These are phyloP conservation scores for Virgularia gustaviana DNA, from an alignment of 92 coral and sea anemone genomes.

Conservation along the genomic window DNA sequence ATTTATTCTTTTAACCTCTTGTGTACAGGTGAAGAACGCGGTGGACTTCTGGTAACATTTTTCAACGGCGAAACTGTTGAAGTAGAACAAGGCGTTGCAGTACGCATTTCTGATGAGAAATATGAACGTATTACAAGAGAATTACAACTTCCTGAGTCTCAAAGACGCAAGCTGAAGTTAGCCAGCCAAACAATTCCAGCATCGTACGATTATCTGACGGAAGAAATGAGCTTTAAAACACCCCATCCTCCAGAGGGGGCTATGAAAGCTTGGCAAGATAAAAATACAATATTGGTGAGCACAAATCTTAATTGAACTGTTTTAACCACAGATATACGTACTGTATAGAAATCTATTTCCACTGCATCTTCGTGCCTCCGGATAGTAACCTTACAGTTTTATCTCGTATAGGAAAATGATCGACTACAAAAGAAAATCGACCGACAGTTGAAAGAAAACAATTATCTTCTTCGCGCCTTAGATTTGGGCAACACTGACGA, in stretches of 20 bases:
- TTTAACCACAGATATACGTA: no score
- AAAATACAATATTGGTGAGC: no score
- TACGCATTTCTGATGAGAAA: conserved; percentile 69
- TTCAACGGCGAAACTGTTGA: conserved; percentile 80
- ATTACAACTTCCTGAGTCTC: conserved; percentile 87
- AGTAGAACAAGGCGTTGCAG: conserved; percentile 73
- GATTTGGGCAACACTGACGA: not conserved
- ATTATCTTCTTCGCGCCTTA: conserved; percentile 26
- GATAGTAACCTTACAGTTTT: no score
- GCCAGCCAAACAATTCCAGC: conserved; percentile 58
- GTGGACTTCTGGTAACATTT: conserved; percentile 75
- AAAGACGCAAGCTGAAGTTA: conserved; percentile 69
- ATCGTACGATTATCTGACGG: conserved; percentile 40
- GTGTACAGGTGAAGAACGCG: conserved; percentile 56
- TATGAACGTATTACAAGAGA: conserved; percentile 78
- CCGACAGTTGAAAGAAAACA: conserved; percentile 18
- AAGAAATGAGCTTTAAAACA: no score
- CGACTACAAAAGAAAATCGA: not conserved
- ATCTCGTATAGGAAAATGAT: conserved; percentile 8
- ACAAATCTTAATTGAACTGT: no score
- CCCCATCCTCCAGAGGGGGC: no score
- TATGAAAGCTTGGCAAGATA: no score
- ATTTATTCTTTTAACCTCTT: not conserved
- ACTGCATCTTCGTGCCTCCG: no score
- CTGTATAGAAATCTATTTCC: no score